A percentile compares a stretch with the other conserved stretches of the same genome.
Conservation (phyloP, 2,113 vertebrate genomes). For the Megaceryle maxima region DNA sequence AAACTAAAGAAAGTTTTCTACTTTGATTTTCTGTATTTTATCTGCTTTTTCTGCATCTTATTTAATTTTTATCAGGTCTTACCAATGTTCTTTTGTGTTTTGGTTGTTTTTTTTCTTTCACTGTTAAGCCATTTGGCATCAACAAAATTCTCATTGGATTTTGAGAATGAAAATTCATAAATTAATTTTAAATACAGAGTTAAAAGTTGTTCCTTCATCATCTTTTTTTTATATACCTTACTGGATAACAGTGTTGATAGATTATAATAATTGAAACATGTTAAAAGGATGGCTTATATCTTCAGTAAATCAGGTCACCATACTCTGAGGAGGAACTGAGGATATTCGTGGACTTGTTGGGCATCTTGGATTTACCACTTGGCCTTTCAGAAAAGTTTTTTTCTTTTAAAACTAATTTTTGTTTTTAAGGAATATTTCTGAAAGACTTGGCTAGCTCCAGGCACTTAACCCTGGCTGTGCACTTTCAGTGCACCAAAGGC, state of each 20-base stretch:
- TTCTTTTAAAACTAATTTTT: not conserved
- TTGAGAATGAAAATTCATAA: not conserved
- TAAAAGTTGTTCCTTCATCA: not conserved
- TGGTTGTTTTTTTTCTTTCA: not conserved
- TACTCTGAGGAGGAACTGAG: conserved; percentile 11
- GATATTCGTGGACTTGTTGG: not conserved
- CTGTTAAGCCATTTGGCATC: not conserved
- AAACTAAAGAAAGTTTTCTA: not conserved
- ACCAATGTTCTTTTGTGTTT: not conserved
- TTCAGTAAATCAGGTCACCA: not conserved
- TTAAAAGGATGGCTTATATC: not conserved
- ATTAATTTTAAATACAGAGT: not conserved
- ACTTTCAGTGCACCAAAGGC: not conserved
- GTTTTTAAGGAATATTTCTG: conserved; percentile 33
- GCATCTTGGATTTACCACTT: conserved; percentile 9
- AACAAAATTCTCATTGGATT: not conserved
- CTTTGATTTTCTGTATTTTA: not conserved
- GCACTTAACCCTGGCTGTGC: conserved; percentile 26
- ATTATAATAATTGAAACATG: not conserved
- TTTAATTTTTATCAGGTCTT: not conserved
- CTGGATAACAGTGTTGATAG: not conserved
- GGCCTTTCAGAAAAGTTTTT: conserved; percentile 3
- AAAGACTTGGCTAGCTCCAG: conserved; percentile 41
- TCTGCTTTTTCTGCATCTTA: not conserved
- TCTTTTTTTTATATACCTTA: not conserved